Evolutionary conservation across 2,797 vertebrate genomes (phyloP).

Genomic region (Leptatherina wallacei): DNA sequence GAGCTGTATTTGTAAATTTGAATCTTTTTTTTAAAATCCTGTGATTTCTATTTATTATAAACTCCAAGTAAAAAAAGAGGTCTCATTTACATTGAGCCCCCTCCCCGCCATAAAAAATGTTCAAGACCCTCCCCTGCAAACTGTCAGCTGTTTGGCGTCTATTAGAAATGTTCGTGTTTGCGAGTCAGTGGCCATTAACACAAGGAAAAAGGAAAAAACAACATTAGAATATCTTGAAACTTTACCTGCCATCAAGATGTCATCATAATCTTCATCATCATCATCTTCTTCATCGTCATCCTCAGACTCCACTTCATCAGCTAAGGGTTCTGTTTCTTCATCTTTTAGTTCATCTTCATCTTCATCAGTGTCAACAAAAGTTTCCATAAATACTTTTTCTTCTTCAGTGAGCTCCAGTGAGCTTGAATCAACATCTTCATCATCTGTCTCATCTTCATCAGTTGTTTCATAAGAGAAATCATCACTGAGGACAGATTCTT

Average conservation of each 20-base stretch:
- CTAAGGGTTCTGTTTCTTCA: constrained; percentile 19
- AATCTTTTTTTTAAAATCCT: no score
- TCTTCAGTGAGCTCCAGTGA: constrained; percentile 42
- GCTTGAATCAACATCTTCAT: constrained; percentile 42
- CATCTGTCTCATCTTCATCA: constrained; percentile 49
- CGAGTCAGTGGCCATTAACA: no score
- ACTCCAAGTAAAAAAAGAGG: no score
- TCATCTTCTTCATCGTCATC: constrained; percentile 23
- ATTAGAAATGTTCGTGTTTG: no score
- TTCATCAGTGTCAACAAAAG: constrained; percentile 1
- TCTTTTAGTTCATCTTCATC: constrained; percentile 33
- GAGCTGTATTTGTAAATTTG: no score
- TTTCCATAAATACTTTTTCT: neutral
- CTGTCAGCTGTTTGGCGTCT: no score
- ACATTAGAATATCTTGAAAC: neutral
- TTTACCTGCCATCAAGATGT: constrained; percentile 62
- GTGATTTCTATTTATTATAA: no score
- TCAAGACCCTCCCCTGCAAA: no score
- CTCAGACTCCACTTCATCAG: constrained; percentile 32
- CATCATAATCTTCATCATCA: constrained; percentile 38
- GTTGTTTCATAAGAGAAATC: constrained; percentile 47
- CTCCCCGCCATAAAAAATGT: no score
- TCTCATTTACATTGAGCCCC: no score
- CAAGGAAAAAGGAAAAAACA: no score
- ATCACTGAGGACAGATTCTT: constrained; percentile 47